Conservation (phyloP, 2,797 vertebrate species). For the Scolopax rusticola region DNA sequence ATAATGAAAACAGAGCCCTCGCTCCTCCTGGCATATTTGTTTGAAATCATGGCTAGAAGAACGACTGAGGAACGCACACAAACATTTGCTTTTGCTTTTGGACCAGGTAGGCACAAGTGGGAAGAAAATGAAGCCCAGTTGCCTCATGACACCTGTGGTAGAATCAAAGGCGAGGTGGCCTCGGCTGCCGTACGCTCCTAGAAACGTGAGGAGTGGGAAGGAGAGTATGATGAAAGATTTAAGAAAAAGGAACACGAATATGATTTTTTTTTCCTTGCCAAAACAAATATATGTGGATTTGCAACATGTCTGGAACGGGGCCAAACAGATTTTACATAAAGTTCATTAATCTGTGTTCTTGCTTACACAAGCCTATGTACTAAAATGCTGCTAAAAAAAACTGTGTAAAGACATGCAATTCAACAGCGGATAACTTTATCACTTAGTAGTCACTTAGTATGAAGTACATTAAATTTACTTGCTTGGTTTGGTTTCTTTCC, state of each 20-base stretch:
- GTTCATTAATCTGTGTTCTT: neutral
- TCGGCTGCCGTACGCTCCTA: rapidly evolving
- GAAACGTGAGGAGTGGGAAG: neutral
- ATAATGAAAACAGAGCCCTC: neutral
- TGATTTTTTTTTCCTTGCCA: neutral
- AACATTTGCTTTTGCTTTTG: neutral
- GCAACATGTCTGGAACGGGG: neutral
- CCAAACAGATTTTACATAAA: neutral
- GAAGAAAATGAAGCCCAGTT: neutral
- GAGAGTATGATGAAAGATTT: neutral
- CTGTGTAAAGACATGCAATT: neutral
- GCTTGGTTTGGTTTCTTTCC: neutral
- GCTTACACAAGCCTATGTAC: neutral
- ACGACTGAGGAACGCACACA: neutral
- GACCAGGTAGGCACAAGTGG: neutral
- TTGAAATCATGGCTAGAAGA: neutral
- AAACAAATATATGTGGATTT: conserved; percentile 3
- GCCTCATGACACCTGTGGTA: neutral
- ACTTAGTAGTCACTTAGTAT: neutral
- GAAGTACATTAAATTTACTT: neutral
- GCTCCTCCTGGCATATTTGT: neutral
- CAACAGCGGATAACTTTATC: neutral
- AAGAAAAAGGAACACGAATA: neutral
- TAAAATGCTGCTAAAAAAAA: neutral
- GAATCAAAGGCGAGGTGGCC: neutral